phyloP scores from a whole-genome alignment of 2,797 vertebrate species.

The Notolepis coatsorum region DNA sequence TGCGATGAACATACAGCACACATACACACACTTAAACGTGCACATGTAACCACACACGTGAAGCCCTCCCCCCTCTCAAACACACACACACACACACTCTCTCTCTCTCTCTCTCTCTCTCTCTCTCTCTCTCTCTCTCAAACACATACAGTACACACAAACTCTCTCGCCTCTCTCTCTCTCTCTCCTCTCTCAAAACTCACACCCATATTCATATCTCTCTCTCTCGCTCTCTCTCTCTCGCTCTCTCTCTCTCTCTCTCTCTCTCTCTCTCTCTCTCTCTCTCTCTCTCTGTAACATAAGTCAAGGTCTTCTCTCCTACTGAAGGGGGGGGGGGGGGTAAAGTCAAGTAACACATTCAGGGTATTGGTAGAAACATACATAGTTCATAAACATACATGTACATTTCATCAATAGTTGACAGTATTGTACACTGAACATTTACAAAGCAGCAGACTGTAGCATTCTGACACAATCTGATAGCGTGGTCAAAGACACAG shows the following conservation, averaged over 20 bases:
- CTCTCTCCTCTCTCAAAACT: too few relatives aligned
- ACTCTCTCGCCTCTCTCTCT: background rate
- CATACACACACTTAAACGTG: background rate
- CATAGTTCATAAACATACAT: conserved; percentile 9
- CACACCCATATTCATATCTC: too few relatives aligned
- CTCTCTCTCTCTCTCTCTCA: too few relatives aligned
- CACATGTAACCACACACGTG: background rate
- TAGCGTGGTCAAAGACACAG: too few relatives aligned
- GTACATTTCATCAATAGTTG: conserved; percentile 1
- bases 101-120: too few relatives aligned
- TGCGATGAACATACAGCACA: background rate
- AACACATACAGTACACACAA: background rate
- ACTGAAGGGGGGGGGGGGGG: background rate
- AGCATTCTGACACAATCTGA: too few relatives aligned
- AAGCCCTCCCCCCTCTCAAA: background rate
- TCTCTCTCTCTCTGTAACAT: background rate
- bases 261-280: background rate
- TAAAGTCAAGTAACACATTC: background rate
- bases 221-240: background rate
- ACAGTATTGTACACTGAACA: conserved; percentile 16
- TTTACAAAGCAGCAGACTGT: conserved; percentile 14
- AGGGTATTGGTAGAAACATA: background rate
- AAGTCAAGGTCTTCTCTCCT: too few relatives aligned
- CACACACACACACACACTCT: background rate
- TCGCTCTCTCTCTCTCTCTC: background rate